Conservation (phyloP, 2,113 vertebrate genomes). For the Brachypteracias leptosomus region DNA sequence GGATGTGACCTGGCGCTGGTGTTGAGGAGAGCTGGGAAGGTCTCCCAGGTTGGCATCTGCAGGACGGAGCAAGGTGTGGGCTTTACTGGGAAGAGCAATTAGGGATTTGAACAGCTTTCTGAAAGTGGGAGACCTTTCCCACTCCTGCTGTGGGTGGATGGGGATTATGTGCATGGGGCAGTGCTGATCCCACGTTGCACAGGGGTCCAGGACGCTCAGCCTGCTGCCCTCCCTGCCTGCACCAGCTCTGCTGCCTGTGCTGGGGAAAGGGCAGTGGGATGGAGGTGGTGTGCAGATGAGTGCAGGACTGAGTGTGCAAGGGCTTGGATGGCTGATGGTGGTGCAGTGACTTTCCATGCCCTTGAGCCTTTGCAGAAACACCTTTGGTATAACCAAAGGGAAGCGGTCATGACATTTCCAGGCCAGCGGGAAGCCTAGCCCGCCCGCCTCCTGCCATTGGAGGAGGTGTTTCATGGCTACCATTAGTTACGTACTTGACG, state of each 20-base stretch:
- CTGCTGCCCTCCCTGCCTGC: background rate
- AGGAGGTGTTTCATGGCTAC: constrained; percentile 52
- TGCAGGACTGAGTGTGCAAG: background rate
- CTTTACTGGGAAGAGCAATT: rapidly evolving
- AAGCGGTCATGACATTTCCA: background rate
- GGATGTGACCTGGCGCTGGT: background rate
- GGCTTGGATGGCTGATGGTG: background rate
- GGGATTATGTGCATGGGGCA: rapidly evolving
- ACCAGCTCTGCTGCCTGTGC: rapidly evolving
- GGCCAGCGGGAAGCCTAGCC: background rate
- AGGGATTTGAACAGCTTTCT: background rate
- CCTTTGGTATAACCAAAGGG: background rate
- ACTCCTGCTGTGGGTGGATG: rapidly evolving
- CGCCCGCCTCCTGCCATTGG: background rate
- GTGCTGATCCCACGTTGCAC: rapidly evolving
- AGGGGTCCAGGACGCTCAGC: background rate
- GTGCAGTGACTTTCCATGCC: background rate
- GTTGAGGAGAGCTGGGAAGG: background rate
- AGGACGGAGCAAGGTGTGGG: background rate
- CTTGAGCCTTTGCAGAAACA: background rate
- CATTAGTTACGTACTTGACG: constrained; percentile 26
- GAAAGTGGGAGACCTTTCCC: background rate
- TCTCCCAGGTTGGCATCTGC: background rate
- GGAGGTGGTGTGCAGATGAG: background rate
- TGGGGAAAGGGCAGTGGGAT: too few relatives aligned